A percentile compares a stretch with the other conserved stretches of the same genome.
These are phyloP conservation scores for Ormia ochracea DNA, from an alignment of 2,888 invertebrate genomes.

Conservation along the genomic window DNA sequence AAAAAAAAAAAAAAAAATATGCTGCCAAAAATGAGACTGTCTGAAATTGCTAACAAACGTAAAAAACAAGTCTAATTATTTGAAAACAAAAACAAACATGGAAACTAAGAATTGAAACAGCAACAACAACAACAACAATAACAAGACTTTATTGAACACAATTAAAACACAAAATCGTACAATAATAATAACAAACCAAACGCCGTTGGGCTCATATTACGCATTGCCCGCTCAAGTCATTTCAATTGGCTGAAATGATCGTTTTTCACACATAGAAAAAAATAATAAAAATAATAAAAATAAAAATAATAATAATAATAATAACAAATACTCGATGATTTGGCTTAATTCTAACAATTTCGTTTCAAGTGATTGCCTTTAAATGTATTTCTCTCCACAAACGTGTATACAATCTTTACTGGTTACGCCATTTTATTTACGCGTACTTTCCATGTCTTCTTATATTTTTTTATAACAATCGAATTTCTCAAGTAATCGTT, in stretches of 20 bases:
- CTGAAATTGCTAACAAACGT: not conserved
- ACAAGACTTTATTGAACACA: constrained; percentile 10
- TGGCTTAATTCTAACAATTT: constrained; percentile 20
- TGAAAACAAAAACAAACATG: not conserved
- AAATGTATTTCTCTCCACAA: constrained; percentile 8
- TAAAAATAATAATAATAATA: too few relatives aligned
- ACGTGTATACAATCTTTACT: not conserved
- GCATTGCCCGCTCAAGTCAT: not conserved
- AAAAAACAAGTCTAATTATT: constrained; percentile 43
- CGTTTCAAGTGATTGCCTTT: constrained; percentile 29
- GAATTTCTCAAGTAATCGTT: not conserved
- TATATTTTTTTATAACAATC: not conserved
- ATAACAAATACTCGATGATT: constrained; percentile 18
- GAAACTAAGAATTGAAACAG: not conserved
- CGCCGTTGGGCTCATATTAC: constrained; percentile 18
- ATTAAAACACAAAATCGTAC: not conserved
- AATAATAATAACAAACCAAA: constrained; percentile 14
- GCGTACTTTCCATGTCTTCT: not conserved
- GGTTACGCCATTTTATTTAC: constrained; percentile 38
- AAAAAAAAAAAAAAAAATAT: not conserved
- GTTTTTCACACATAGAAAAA: not conserved
- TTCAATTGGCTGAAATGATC: constrained; percentile 13
- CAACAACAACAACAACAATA: not conserved
- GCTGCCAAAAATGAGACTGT: constrained; percentile 19
- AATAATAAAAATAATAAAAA: too few relatives aligned